phyloP scores from a whole-genome alignment of 2,113 vertebrate species.

The Phalacrocorax aristotelis region DNA sequence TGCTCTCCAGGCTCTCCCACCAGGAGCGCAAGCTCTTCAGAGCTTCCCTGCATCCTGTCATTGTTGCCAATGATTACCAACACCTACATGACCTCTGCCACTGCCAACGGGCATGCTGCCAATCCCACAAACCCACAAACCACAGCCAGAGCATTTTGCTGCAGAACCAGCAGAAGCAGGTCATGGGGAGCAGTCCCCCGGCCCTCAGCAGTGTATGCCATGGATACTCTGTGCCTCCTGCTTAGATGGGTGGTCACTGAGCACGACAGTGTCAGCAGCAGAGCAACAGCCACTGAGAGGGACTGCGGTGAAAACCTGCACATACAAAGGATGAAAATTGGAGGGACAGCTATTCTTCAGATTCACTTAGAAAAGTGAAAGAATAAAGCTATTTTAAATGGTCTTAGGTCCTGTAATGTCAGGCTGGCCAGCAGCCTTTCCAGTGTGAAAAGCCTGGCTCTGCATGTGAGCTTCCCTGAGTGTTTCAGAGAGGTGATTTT shows the following conservation, averaged over 20 bases:
- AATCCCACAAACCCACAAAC: neutral
- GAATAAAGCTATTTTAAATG: neutral
- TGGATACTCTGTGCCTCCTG: neutral
- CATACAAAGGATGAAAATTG: neutral
- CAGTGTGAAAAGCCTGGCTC: neutral
- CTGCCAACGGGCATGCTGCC: neutral
- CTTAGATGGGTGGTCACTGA: neutral
- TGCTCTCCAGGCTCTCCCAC: neutral
- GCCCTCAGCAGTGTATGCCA: neutral
- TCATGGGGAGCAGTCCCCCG: neutral
- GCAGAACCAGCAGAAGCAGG: neutral
- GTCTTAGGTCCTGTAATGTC: neutral
- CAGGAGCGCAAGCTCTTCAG: neutral
- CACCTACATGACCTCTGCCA: neutral
- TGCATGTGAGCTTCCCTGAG: neutral
- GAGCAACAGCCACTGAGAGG: neutral
- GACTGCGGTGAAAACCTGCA: neutral
- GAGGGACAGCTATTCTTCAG: neutral
- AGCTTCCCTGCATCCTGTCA: neutral
- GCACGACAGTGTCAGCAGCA: neutral
- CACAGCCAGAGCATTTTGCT: neutral
- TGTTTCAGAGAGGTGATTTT: neutral
- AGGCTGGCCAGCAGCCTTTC: neutral
- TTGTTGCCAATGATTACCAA: neutral
- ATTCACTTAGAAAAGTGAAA: neutral